phyloP scores from a whole-genome alignment of 2,113 vertebrate genomes.

The Equus quagga region DNA sequence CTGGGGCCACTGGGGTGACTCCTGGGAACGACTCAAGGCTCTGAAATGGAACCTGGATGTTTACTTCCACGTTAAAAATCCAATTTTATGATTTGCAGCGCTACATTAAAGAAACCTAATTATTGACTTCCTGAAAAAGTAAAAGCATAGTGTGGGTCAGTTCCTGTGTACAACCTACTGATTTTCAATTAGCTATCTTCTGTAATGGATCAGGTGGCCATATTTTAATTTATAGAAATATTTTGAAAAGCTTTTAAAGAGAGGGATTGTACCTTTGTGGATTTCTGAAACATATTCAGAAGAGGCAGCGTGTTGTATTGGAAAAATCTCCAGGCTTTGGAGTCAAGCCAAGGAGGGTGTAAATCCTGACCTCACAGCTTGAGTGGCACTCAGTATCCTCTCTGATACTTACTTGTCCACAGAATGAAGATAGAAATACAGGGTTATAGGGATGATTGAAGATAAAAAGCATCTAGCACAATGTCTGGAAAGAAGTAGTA shows the following conservation, averaged over 20 bases:
- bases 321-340: background rate
- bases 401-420: background rate
- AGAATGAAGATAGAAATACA: background rate
- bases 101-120: background rate
- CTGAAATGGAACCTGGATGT: background rate
- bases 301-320: background rate
- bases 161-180: background rate
- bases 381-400: background rate
- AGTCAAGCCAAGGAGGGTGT: background rate
- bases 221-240: slow-evolving; percentile 46
- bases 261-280: background rate
- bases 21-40: background rate
- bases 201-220: background rate
- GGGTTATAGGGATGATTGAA: background rate
- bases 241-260: background rate
- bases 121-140: background rate
- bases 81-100: background rate
- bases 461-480: background rate
- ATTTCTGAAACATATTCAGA: background rate
- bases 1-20: background rate
- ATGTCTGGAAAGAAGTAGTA: background rate
- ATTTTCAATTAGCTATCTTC: slow-evolving; percentile 31
- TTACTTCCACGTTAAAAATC: slow-evolving; percentile 30
- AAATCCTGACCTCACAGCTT: background rate
- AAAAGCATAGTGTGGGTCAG: background rate